Evolutionary conservation across 2,888 invertebrate genomes (phyloP).

Genomic region (Rhagonycha lutea): DNA sequence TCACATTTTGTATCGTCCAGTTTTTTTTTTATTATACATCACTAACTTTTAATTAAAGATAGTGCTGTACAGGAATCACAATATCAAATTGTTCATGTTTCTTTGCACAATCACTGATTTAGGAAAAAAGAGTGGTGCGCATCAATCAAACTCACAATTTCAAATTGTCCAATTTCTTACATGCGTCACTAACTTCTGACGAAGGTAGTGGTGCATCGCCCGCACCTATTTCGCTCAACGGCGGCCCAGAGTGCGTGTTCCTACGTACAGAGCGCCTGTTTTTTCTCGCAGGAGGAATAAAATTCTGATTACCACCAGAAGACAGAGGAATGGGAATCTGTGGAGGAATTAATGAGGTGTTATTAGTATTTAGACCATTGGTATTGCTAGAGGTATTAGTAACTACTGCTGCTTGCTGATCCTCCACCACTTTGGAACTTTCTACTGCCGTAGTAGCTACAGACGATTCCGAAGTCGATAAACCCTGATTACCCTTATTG

Average conservation of each 20-base stretch:
- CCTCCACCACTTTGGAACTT: neutral
- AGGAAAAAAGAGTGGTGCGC: neutral
- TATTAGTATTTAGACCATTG: neutral
- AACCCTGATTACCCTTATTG: neutral
- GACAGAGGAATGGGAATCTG: slow-evolving; percentile 22
- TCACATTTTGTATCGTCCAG: neutral
- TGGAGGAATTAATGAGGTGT: slow-evolving; percentile 4
- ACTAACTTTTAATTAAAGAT: slow-evolving; percentile 1
- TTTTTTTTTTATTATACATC: neutral
- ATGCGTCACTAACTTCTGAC: slow-evolving; percentile 40
- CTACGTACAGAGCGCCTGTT: slow-evolving; percentile 30
- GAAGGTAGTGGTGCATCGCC: slow-evolving; percentile 51
- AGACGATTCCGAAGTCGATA: neutral
- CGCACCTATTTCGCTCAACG: slow-evolving; percentile 50
- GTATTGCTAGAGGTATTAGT: neutral
- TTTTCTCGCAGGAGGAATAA: slow-evolving; percentile 38
- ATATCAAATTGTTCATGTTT: neutral
- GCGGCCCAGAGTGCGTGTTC: slow-evolving; percentile 5
- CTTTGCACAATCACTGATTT: neutral
- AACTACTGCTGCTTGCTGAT: neutral
- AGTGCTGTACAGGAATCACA: neutral
- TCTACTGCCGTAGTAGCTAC: neutral
- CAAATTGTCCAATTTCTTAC: slow-evolving; percentile 51
- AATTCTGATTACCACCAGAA: slow-evolving; percentile 32
- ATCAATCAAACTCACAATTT: slow-evolving; percentile 45